Conservation (phyloP, 2,113 vertebrate species). For the Gallinago undulata region DNA sequence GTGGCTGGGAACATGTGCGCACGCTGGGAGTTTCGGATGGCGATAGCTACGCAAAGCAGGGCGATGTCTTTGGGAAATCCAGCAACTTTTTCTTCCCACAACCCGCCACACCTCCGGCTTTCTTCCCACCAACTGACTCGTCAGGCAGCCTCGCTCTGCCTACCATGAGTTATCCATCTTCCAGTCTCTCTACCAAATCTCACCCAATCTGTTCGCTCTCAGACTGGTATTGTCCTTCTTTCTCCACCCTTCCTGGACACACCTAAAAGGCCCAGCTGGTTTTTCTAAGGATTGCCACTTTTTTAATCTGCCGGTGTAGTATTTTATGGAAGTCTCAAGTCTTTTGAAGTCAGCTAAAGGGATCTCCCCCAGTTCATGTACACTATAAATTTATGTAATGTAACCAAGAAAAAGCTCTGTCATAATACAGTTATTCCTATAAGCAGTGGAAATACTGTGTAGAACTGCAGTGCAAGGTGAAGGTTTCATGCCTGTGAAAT, state of each 20-base stretch:
- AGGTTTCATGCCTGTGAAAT: not conserved
- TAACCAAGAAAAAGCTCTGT: not conserved
- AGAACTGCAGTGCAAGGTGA: not conserved
- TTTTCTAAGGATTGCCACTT: not conserved
- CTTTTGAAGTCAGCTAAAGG: not conserved
- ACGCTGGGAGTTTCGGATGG: accelerated
- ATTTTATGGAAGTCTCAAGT: not conserved
- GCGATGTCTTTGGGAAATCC: conserved; percentile 50
- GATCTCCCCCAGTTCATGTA: not conserved
- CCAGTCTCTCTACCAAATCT: conserved; percentile 18
- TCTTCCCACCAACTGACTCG: conserved; percentile 4
- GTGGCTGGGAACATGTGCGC: accelerated
- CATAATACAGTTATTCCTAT: not conserved
- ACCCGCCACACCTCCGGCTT: conserved; percentile 36
- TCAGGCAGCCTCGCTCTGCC: not conserved
- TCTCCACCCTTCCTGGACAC: not conserved
- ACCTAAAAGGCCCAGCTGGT: not conserved
- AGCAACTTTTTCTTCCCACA: conserved; percentile 49
- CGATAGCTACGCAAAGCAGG: not conserved
- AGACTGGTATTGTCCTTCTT: not conserved
- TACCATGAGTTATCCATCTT: conserved; percentile 2
- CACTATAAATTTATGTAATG: not conserved
- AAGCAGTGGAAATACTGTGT: not conserved
- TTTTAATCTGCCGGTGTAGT: not conserved
- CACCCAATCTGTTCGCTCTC: not conserved